A percentile compares a stretch with the other conserved stretches of the same genome.
phyloP scores from a whole-genome alignment of 2,888 invertebrate genomes.

The Tetanocera ferruginea region DNA sequence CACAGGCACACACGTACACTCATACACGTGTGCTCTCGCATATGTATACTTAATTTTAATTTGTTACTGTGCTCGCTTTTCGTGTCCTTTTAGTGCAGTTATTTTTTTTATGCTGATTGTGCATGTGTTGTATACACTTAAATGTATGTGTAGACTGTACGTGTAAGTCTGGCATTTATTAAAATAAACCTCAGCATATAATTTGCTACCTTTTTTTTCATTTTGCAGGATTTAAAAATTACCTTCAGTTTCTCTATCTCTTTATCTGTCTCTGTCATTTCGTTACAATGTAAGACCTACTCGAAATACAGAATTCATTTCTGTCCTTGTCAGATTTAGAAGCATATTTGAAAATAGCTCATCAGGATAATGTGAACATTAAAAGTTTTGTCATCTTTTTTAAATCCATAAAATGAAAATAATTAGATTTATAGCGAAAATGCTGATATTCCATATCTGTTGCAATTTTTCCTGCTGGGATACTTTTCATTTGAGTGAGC shows the following conservation, averaged over 20 bases:
- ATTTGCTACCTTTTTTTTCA: not conserved
- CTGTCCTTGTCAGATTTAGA: not conserved
- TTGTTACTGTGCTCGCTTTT: not conserved
- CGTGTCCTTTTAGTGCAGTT: not conserved
- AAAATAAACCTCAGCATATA: constrained; percentile 22
- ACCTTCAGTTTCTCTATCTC: not conserved
- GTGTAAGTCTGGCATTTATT: not conserved
- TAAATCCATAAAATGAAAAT: too few relatives aligned
- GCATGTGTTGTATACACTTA: not conserved
- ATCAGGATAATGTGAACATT: too few relatives aligned
- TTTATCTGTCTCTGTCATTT: too few relatives aligned
- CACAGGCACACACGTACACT: not conserved
- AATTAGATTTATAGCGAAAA: too few relatives aligned
- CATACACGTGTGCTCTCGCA: not conserved
- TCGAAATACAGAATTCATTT: not conserved
- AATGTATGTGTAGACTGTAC: not conserved
- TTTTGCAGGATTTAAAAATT: not conserved
- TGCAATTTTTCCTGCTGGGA: too few relatives aligned
- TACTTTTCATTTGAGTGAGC: too few relatives aligned
- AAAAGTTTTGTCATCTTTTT: too few relatives aligned
- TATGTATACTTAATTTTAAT: not conserved
- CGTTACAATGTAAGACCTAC: too few relatives aligned
- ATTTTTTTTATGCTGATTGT: not conserved
- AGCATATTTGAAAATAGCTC: not conserved
- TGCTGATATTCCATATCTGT: too few relatives aligned